Evolutionary conservation across 2,797 vertebrate genomes (phyloP).

Genomic region (Balearica regulorum): DNA sequence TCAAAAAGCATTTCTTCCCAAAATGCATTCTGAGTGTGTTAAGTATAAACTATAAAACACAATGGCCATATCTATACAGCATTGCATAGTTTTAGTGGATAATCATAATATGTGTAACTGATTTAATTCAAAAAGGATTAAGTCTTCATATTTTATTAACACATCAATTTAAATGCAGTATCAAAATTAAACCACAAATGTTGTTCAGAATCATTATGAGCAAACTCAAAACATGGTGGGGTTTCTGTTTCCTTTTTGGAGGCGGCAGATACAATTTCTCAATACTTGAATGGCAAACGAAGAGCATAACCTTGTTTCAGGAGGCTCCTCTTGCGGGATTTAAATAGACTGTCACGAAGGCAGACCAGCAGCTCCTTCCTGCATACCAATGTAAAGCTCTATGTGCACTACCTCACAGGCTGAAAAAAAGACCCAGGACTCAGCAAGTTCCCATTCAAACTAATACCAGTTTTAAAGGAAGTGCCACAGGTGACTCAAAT

Average conservation of each 20-base stretch:
- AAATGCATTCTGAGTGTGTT: neutral
- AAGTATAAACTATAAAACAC: neutral
- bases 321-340: slow-evolving; percentile 40
- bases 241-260: neutral
- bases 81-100: neutral
- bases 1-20: neutral
- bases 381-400: neutral
- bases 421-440: neutral
- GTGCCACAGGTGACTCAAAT: neutral
- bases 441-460: neutral
- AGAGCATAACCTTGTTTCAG: slow-evolving; percentile 51
- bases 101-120: neutral
- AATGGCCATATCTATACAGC: neutral
- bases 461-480: neutral
- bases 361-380: slow-evolving; percentile 13
- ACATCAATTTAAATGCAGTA: neutral
- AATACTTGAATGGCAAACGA: slow-evolving; percentile 37
- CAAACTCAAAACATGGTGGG: neutral
- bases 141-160: neutral
- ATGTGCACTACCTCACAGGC: neutral
- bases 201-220: neutral
- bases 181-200: neutral
- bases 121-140: neutral
- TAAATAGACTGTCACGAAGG: slow-evolving; percentile 38
- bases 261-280: slow-evolving; percentile 38